These are phyloP conservation scores for Limnephilus rhombicus DNA, from an alignment of 2,888 invertebrate genomes.

Conservation along the genomic window DNA sequence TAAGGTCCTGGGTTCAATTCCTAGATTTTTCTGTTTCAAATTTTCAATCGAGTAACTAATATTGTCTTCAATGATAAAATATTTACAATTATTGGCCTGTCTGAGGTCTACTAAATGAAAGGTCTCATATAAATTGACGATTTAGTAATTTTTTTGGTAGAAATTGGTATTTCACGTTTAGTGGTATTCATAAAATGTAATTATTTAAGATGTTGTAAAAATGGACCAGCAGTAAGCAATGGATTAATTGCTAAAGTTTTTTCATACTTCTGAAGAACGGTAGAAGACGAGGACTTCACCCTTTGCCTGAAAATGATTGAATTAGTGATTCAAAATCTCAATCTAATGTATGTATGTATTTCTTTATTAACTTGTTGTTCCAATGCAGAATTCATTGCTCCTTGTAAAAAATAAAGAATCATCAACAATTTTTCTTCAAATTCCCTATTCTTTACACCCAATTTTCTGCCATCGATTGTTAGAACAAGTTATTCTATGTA, in stretches of 20 bases:
- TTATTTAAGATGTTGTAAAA: background rate
- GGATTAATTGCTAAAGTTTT: background rate
- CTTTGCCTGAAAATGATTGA: slow-evolving; percentile 21
- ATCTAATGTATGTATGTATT: background rate
- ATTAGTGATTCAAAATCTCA: slow-evolving; percentile 34
- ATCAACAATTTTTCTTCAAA: too few species aligned
- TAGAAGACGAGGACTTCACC: background rate
- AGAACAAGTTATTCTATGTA: background rate
- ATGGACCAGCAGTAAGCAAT: background rate
- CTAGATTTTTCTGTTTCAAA: too few species aligned
- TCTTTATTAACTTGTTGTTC: background rate
- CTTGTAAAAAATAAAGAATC: background rate
- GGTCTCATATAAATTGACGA: too few species aligned
- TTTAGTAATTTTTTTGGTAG: too few species aligned
- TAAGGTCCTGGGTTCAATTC: too few species aligned
- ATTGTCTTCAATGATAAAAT: too few species aligned
- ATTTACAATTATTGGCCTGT: background rate
- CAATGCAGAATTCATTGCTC: background rate
- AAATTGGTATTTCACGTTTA: background rate
- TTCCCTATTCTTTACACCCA: too few species aligned
- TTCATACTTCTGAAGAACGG: background rate
- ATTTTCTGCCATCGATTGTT: background rate
- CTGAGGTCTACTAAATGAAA: background rate
- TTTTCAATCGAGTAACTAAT: too few species aligned
- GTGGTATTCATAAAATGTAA: too few species aligned